Evolutionary conservation across 2,888 invertebrate genomes (phyloP).

Genomic region (Ophion costatus): DNA sequence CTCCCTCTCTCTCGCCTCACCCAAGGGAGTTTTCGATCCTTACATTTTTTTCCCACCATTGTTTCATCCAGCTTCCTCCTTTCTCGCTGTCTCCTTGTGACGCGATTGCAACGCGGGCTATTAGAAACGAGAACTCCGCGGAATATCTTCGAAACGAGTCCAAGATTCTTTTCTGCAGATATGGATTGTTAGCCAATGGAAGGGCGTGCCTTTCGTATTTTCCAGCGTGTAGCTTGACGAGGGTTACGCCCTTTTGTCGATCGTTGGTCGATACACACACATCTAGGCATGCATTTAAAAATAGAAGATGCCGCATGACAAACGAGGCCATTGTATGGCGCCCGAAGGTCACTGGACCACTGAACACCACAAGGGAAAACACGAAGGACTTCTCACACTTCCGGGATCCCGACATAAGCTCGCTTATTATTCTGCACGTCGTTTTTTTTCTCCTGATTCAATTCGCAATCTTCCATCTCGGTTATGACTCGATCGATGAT

Average conservation of each 20-base stretch:
- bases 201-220: background rate
- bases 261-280: background rate
- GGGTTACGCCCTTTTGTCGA: conserved; percentile 7
- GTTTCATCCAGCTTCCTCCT: conserved; percentile 56
- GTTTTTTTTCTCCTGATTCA: conserved; percentile 33
- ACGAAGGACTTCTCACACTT: conserved; percentile 62
- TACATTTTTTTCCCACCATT: conserved; percentile 52
- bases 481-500: conserved; percentile 44
- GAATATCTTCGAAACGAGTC: conserved; percentile 52
- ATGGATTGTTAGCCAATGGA: background rate
- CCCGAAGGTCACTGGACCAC: conserved; percentile 61
- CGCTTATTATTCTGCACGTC: conserved; percentile 45
- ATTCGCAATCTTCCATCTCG: conserved; percentile 53
- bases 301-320: conserved; percentile 41
- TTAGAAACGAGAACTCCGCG: conserved; percentile 31
- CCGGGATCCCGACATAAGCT: conserved; percentile 62
- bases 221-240: too few species aligned
- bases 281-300: conserved; percentile 20
- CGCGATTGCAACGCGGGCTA: conserved; percentile 46
- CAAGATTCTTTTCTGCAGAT: conserved; percentile 15
- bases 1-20: conserved; percentile 34
- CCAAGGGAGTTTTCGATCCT: conserved; percentile 49
- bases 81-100: conserved; percentile 35
- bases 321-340: conserved; percentile 53
- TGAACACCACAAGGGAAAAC: conserved; percentile 13